A percentile compares a stretch with the other conserved stretches of the same genome.
These are phyloP conservation scores for Potamilus streckersoni DNA, from an alignment of 1,140 invertebrate species.

Conservation along the genomic window DNA sequence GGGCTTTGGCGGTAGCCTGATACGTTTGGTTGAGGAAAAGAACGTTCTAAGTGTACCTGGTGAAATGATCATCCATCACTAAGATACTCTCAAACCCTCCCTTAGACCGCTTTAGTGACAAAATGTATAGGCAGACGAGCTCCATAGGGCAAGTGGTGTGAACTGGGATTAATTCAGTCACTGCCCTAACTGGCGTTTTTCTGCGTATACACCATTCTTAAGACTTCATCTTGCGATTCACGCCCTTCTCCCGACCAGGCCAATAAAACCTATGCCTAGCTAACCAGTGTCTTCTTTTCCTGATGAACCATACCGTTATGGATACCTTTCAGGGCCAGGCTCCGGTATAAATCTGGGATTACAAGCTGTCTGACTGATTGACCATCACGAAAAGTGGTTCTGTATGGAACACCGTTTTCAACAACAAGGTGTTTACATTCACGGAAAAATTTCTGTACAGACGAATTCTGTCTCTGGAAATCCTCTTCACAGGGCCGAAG, in stretches of 20 bases:
- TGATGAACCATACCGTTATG: slow-evolving; percentile 10
- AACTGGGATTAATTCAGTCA: slow-evolving; percentile 1
- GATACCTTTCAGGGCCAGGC: neutral
- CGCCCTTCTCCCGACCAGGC: neutral
- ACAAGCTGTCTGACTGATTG: too few species aligned
- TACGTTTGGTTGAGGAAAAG: neutral
- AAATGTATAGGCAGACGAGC: slow-evolving; percentile 6
- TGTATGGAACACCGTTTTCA: neutral
- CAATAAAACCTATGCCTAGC: slow-evolving; percentile 10
- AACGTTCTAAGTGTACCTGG: neutral
- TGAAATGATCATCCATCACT: slow-evolving; percentile 8
- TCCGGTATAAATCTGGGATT: too few species aligned
- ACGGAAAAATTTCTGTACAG: neutral
- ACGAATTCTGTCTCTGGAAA: too few species aligned
- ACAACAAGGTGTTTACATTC: neutral
- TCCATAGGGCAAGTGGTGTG: neutral
- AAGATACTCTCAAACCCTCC: neutral
- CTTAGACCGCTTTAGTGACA: neutral
- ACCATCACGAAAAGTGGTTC: too few species aligned
- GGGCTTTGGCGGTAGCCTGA: neutral
- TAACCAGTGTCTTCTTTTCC: neutral
- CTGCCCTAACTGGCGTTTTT: neutral
- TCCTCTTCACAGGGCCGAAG: too few species aligned
- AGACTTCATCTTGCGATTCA: neutral
- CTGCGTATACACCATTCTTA: neutral